Evolutionary conservation across 1,140 invertebrate species (phyloP).

Genomic region (Caerostris darwini): DNA sequence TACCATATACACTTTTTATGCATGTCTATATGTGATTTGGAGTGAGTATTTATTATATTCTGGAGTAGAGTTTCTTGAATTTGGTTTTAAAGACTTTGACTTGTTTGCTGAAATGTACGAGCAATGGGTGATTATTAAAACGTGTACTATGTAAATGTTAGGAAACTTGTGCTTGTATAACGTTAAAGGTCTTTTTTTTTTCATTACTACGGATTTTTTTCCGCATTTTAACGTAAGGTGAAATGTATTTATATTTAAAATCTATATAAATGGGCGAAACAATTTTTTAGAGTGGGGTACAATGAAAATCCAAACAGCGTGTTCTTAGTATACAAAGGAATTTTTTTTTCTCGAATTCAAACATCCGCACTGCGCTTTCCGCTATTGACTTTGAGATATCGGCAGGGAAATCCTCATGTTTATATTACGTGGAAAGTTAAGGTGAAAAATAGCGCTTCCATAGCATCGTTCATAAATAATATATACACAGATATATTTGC

Average conservation of each 20-base stretch:
- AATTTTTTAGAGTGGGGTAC: constrained; percentile 31
- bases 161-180: too few species aligned
- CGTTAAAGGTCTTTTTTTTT: too few species aligned
- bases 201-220: constrained; percentile 32
- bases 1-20: too few species aligned
- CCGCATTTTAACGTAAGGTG: constrained; percentile 44
- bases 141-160: too few species aligned
- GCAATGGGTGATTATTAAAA: too few species aligned
- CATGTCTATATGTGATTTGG: too few species aligned
- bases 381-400: constrained; percentile 47
- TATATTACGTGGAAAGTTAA: constrained; percentile 28
- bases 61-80: too few species aligned
- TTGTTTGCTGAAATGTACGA: too few species aligned
- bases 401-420: constrained; percentile 29
- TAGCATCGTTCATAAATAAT: not conserved
- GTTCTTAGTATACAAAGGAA: not conserved
- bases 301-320: constrained; percentile 10
- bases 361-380: constrained; percentile 6
- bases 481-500: not conserved
- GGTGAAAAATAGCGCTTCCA: not conserved
- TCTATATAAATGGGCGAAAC: too few species aligned
- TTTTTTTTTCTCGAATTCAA: constrained; percentile 60
- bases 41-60: too few species aligned
- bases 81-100: too few species aligned
- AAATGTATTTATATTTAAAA: not conserved